Conservation (phyloP, 2,888 invertebrate genomes). For the Sphaerolaimus hirsutus region DNA sequence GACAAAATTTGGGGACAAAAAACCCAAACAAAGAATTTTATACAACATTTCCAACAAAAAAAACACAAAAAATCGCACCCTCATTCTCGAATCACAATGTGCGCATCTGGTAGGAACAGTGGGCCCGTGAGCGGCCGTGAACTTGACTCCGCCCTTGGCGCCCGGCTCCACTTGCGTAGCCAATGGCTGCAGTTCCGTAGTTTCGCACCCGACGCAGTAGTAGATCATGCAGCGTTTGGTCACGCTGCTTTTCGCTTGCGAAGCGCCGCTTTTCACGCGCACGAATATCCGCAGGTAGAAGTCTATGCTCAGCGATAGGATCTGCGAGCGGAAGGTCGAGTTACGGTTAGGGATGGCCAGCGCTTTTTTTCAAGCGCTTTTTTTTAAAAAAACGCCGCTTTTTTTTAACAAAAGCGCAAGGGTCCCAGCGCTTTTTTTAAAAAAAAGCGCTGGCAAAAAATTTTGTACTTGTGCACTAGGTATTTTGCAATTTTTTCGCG, state of each 20-base stretch:
- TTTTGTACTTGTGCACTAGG: too few relatives aligned
- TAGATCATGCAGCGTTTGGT: slow-evolving; percentile 66
- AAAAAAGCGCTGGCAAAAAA: too few relatives aligned
- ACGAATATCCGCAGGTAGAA: slow-evolving; percentile 89
- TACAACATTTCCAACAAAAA: background rate
- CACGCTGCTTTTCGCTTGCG: slow-evolving; percentile 58
- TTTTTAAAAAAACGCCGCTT: too few relatives aligned
- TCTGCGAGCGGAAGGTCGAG: too few relatives aligned
- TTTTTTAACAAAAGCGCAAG: too few relatives aligned
- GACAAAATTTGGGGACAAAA: background rate
- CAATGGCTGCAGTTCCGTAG: slow-evolving; percentile 48
- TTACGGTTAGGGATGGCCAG: too few relatives aligned
- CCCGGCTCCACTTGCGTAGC: slow-evolving; percentile 30
- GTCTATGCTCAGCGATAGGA: slow-evolving; percentile 72
- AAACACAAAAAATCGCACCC: too few relatives aligned
- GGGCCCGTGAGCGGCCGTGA: slow-evolving; percentile 6
- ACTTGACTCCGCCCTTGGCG: slow-evolving; percentile 11
- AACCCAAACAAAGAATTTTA: background rate
- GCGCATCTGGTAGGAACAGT: background rate
- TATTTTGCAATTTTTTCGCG: too few relatives aligned
- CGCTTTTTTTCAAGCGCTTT: too few relatives aligned
- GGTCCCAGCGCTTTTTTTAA: too few relatives aligned
- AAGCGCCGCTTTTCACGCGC: slow-evolving; percentile 49
- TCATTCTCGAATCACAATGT: background rate
- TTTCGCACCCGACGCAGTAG: slow-evolving; percentile 70